Base-by-base conservation (phyloP, 2,113 vertebrate species). In the Microcebus griseorufus region DNA sequence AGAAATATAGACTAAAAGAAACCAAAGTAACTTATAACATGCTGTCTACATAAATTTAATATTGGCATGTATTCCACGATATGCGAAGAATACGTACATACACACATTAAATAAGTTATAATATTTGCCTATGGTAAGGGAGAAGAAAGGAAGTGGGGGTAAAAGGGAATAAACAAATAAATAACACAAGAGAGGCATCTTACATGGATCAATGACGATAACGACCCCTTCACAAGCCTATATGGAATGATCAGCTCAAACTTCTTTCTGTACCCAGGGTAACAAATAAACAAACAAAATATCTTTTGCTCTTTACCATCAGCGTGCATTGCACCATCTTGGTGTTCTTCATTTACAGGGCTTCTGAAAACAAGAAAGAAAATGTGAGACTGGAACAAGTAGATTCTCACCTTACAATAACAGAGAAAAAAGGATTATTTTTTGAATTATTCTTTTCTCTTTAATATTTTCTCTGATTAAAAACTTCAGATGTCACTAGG, bases 301-400 rank as follows among this genome's bases (percentile, higher is more conserved):
- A 75, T 60, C 27, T 55, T 83, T n/a, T 72, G 62, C 0, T 9
- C 1, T 98, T 98, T 98, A 99, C 98, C 98, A 39, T 96, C 97
- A 75, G 97, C 96, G 89, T 91, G 32, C 58, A 98, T 98, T 45
- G 98, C 98, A 1, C 99, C 99, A 96, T 99, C 99, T 69, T 99
- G 99, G 94, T 97, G 98, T 48, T 99, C 99, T 64, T 99, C 99
- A 96, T 90, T 98, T 55, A 97, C 98, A 76, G 96, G 51, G 55
- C 37, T 95, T 97, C 99, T 99, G 96, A 96, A 98, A 98, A 92
- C 22, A 96, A 17, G 39, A 97, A 98, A 97, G 95, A 78, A 96
- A 51, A 95, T 16, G 9, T 98, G 17, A 98, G 96, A 95, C 12
- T 9, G 37, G 5, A 89, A 34, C 60, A 73, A 85, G 20, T 51